Conservation (phyloP, 2,113 vertebrate genomes). For the Periophthalmus modestus region DNA sequence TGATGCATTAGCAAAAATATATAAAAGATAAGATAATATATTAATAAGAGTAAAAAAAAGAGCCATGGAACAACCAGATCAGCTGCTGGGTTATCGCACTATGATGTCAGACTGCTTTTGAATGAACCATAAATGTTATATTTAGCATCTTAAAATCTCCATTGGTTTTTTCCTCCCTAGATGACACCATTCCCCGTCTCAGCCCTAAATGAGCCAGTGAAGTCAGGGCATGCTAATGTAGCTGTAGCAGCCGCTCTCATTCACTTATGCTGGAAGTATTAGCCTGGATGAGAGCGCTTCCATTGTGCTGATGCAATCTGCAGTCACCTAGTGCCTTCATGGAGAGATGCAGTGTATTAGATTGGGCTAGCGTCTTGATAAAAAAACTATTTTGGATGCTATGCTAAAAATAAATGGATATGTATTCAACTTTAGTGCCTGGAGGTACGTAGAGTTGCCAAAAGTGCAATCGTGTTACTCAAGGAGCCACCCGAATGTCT, state of each 20-base stretch:
- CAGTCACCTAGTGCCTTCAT: neutral
- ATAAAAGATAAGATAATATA: no score
- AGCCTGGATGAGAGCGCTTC: neutral
- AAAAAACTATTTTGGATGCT: neutral
- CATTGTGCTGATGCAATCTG: neutral
- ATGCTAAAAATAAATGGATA: neutral
- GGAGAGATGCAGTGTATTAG: neutral
- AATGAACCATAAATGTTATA: no score
- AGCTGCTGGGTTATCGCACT: no score
- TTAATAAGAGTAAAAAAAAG: no score
- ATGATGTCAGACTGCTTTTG: no score
- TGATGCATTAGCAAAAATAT: no score
- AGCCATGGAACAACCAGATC: no score
- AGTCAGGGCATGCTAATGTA: neutral
- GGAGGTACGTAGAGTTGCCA: no score
- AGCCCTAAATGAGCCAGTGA: neutral
- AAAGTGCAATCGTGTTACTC: no score
- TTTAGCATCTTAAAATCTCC: neutral
- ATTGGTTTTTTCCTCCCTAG: no score
- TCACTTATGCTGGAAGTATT: neutral
- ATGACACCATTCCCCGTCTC: neutral
- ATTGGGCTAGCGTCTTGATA: neutral
- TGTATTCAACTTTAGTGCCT: no score
- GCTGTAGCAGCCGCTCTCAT: neutral
- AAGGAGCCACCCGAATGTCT: no score